A percentile compares a stretch with the other conserved stretches of the same genome.
Conservation (phyloP, 2,113 vertebrate species). For the Centropus unirufus region DNA sequence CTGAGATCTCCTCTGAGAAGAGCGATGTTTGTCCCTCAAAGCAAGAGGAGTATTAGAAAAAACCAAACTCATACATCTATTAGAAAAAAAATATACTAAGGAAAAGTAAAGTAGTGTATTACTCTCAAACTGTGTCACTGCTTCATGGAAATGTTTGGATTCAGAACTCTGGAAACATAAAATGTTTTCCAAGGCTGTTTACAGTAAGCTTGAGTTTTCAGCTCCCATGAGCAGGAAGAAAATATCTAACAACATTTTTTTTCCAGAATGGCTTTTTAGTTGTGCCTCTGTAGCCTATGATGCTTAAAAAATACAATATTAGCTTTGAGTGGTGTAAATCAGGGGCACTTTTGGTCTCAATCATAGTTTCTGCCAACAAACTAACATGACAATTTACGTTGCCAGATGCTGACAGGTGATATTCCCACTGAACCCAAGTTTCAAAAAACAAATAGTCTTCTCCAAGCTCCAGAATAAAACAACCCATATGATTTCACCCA, state of each 20-base stretch:
- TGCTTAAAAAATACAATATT: background rate
- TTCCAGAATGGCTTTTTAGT: conserved; percentile 15
- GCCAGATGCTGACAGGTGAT: conserved; percentile 55
- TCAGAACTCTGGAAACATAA: conserved; percentile 36
- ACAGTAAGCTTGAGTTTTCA: conserved; percentile 50
- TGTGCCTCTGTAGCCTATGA: background rate
- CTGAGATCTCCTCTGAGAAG: background rate
- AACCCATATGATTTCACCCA: background rate
- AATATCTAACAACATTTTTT: background rate
- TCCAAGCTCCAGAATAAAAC: background rate
- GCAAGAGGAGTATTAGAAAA: background rate
- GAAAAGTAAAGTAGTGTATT: conserved; percentile 9
- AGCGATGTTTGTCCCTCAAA: conserved; percentile 34
- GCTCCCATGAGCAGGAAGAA: conserved; percentile 32
- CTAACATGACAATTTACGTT: background rate
- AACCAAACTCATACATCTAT: background rate
- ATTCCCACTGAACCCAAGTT: conserved; percentile 29
- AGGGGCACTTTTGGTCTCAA: conserved; percentile 9
- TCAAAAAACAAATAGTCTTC: conserved; percentile 22
- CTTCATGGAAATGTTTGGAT: conserved; percentile 49
- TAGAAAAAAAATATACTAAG: background rate
- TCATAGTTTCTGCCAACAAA: conserved; percentile 26
- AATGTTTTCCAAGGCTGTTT: conserved; percentile 57
- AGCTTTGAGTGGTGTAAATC: conserved; percentile 35
- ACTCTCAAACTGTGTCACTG: background rate